These are phyloP conservation scores for Cacoxenus indagator DNA, from an alignment of 2,888 invertebrate species.

Conservation along the genomic window DNA sequence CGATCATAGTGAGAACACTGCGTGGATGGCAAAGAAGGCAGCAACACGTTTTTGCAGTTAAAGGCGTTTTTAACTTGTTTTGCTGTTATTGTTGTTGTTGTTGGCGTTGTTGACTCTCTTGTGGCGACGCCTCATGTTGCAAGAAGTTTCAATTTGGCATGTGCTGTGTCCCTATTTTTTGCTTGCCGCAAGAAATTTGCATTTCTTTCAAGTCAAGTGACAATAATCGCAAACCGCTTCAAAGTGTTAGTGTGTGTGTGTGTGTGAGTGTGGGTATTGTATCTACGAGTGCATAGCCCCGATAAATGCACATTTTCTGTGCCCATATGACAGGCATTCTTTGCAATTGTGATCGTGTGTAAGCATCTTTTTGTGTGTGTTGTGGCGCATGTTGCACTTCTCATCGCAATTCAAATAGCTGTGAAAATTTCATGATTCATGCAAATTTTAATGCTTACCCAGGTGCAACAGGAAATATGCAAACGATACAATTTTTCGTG, in stretches of 20 bases:
- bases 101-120: no score
- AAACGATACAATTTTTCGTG: no score
- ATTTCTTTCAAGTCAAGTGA: constrained; percentile 55
- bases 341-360: neutral
- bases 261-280: neutral
- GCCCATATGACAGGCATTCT: neutral
- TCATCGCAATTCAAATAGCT: no score
- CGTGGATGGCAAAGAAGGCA: no score
- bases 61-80: no score
- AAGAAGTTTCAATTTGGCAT: neutral
- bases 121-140: neutral
- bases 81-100: no score
- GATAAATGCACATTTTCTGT: neutral
- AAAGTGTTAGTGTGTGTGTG: constrained; percentile 10
- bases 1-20: constrained; percentile 17
- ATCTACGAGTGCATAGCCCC: neutral
- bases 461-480: no score
- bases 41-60: no score
- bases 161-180: neutral
- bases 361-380: no score
- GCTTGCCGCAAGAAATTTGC: constrained; percentile 51
- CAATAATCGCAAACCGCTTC: constrained; percentile 52
- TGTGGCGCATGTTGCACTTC: no score
- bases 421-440: no score
- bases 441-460: no score